Conservation (phyloP, 2,797 vertebrate genomes). For the Smutsia gigantea region DNA sequence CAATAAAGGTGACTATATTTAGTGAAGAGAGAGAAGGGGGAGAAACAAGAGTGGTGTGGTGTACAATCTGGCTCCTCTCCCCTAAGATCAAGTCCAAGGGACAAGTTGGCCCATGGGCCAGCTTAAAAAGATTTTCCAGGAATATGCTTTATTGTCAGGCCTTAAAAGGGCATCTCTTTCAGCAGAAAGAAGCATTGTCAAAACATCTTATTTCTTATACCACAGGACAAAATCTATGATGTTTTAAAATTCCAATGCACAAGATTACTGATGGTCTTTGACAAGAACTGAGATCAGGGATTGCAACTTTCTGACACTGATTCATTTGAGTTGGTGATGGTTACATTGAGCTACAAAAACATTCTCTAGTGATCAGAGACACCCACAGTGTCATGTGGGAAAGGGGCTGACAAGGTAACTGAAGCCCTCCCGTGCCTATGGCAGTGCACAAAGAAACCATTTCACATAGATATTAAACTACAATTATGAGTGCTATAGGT, state of each 20-base stretch:
- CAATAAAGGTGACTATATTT: slow-evolving; percentile 74
- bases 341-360: neutral
- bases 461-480: neutral
- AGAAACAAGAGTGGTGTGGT: slow-evolving; percentile 53
- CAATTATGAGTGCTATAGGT: neutral
- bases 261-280: neutral
- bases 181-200: neutral
- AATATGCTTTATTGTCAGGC: slow-evolving; percentile 45
- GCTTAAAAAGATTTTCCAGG: slow-evolving; percentile 70
- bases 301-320: neutral
- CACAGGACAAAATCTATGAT: neutral
- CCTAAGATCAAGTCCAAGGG: slow-evolving; percentile 59
- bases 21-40: slow-evolving; percentile 36
- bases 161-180: slow-evolving; percentile 58
- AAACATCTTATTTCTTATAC: slow-evolving; percentile 19
- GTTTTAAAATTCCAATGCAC: slow-evolving; percentile 38
- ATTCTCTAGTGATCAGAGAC: neutral
- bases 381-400: neutral
- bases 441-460: neutral
- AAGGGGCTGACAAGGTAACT: neutral
- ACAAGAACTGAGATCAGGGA: slow-evolving; percentile 24
- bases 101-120: slow-evolving; percentile 1
- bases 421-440: neutral
- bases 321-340: neutral
- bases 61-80: slow-evolving; percentile 64